Evolutionary conservation across 37 sponge, comb jelly and placozoan species (phyloP).

Genomic region (Halisarca cf. caerulea): DNA sequence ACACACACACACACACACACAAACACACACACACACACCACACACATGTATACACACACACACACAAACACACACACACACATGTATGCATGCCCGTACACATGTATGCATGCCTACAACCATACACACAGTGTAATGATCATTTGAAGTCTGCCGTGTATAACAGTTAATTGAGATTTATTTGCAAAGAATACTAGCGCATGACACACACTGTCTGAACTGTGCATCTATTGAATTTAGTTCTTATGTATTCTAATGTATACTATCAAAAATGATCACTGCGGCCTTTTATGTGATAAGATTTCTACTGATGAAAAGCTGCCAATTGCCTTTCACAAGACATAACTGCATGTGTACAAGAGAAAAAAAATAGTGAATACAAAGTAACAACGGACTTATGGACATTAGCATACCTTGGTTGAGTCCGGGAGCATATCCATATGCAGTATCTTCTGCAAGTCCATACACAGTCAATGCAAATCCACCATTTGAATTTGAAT

Average conservation of each 20-base stretch:
- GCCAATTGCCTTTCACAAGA: not conserved
- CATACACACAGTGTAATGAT: not conserved
- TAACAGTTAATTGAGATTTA: not conserved
- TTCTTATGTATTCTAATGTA: not conserved
- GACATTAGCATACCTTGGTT: not conserved
- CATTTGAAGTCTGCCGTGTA: not conserved
- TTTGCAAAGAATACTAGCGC: not conserved
- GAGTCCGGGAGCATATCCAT: conserved; percentile 4
- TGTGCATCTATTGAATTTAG: not conserved
- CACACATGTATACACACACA: not conserved
- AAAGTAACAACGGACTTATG: too few relatives aligned
- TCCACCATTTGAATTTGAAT: not conserved
- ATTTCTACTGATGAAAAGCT: not conserved
- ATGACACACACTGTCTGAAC: not conserved
- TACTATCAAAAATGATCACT: not conserved
- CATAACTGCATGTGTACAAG: not conserved
- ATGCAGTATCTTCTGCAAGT: not conserved
- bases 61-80: conserved; percentile 12
- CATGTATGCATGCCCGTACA: not conserved
- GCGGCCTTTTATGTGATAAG: not conserved
- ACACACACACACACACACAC: not conserved
- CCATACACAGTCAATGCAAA: conserved; percentile 6
- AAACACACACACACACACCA: not conserved
- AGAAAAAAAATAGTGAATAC: too few relatives aligned
- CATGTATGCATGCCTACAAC: not conserved